Conservation (phyloP, 2,113 vertebrate species). For the Tringa solitaria region DNA sequence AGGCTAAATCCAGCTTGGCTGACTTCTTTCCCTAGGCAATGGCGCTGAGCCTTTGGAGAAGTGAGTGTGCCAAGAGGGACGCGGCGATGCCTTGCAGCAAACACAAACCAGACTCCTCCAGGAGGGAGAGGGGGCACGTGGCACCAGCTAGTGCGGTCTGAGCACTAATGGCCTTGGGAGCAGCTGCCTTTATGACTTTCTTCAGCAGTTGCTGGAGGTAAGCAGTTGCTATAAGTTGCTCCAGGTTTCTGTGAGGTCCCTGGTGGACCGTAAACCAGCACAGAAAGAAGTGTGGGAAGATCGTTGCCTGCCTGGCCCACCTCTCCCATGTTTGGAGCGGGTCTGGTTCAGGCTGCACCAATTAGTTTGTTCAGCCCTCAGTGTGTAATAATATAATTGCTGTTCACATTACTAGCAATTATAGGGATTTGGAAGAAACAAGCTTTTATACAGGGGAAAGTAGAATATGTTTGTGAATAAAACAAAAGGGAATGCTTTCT, state of each 20-base stretch:
- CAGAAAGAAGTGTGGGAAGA: neutral
- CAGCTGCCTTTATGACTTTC: neutral
- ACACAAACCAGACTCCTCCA: neutral
- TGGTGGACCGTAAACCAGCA: neutral
- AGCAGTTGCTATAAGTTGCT: neutral
- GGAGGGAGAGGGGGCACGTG: neutral
- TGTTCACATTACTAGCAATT: neutral
- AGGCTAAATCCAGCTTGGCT: neutral
- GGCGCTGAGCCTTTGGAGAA: neutral
- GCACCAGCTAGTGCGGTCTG: neutral
- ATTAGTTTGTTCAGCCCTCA: neutral
- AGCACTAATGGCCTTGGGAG: neutral
- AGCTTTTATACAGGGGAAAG: neutral
- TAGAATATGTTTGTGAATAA: neutral
- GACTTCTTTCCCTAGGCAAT: neutral
- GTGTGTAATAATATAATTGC: neutral
- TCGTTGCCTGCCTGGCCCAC: neutral
- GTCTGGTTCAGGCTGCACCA: neutral
- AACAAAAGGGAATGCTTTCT: neutral
- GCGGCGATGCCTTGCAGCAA: neutral
- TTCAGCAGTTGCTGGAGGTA: neutral
- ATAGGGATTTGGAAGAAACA: neutral
- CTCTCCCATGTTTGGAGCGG: neutral
- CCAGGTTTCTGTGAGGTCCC: conserved; percentile 1
- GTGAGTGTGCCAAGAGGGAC: neutral